A percentile compares a stretch with the other conserved stretches of the same genome.
phyloP scores from a whole-genome alignment of 2,113 vertebrate species.

The Zapornia atra region DNA sequence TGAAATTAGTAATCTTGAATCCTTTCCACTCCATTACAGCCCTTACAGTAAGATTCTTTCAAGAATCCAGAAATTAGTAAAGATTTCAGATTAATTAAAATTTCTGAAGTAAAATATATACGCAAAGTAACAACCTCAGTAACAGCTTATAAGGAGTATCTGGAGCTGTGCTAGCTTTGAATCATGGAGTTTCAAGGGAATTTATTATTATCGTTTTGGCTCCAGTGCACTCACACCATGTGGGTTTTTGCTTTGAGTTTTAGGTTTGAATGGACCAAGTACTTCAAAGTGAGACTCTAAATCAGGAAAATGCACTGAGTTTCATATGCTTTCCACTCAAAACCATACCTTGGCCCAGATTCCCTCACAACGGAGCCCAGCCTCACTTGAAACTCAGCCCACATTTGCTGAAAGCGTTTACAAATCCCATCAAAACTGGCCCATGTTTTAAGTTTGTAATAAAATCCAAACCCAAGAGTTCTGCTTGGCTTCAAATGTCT shows the following conservation, averaged over 20 bases:
- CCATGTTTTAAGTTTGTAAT: slow-evolving; percentile 43
- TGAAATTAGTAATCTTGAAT: neutral
- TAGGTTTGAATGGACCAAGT: slow-evolving; percentile 57
- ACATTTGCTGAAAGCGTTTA: slow-evolving; percentile 30
- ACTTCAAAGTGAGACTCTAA: slow-evolving; percentile 61
- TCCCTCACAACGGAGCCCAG: neutral
- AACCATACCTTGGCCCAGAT: slow-evolving; percentile 61
- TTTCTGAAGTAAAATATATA: neutral
- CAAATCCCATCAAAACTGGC: slow-evolving; percentile 59
- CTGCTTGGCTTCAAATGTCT: slow-evolving; percentile 51
- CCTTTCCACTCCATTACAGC: neutral
- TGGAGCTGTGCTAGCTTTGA: slow-evolving; percentile 4
- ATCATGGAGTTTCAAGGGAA: slow-evolving; percentile 18
- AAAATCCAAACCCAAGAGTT: slow-evolving; percentile 53
- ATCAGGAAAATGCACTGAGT: slow-evolving; percentile 37
- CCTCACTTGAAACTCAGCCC: slow-evolving; percentile 53
- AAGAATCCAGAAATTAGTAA: neutral
- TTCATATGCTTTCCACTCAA: slow-evolving; percentile 63
- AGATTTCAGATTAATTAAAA: neutral
- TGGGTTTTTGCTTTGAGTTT: slow-evolving; percentile 62
- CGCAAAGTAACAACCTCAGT: neutral
- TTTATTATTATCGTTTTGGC: slow-evolving; percentile 50
- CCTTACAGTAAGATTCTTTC: neutral
- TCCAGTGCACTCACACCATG: slow-evolving; percentile 22
- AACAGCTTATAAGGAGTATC: slow-evolving; percentile 19